Evolutionary conservation across 2,113 vertebrate genomes (phyloP), one percentile per base, ranked within the genome.

Genomic region (Erpornis zantholeuca): DNA sequence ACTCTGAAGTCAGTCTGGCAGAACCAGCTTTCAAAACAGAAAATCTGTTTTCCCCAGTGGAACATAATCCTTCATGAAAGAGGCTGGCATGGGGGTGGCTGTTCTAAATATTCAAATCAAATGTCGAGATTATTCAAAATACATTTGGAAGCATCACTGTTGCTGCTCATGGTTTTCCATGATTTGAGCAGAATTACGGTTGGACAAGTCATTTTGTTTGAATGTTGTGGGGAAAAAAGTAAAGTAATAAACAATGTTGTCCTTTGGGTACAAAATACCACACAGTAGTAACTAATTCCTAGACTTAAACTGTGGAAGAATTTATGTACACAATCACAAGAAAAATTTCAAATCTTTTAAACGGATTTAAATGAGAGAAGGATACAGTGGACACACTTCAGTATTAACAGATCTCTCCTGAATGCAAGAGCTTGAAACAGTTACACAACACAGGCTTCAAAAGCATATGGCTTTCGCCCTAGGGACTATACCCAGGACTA

Each of bases 291-390:
- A 77, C 24, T 63, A 88, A 82, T 73, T 60, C 68, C 76, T 44
- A n/a, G 75, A 50, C 40, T 87, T 79, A 27, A 84, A 47, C 36
- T 60, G 27, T 24, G 18, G 42, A 86, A 91, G 79, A 81, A 60
- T 75, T 82, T 35, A 85, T 5, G 5, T 12, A 75, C 50, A 70
- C n/a, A 83, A 83, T 53, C 82, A 73, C 31, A 82, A 22, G 38
- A 90, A 88, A 66, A 73, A 54, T 2, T 40, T 70, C 60, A 73
- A 83, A 90, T 93, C 79, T 90, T 92, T 90, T 93, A 82, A 94
- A 86, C 4, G 0, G 90, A 94, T 94, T 96, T 59, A 66, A 86
- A 63, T 15, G 47, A 70, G 44, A 54, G 52, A 86, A 94, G 76
- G 79, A 83, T 40, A 56, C 44, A 52, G 60, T 33, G 33, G 78